Evolutionary conservation across 2,888 invertebrate species (phyloP), one percentile per base, ranked within the genome.

Genomic region (Erannis defoliaria): DNA sequence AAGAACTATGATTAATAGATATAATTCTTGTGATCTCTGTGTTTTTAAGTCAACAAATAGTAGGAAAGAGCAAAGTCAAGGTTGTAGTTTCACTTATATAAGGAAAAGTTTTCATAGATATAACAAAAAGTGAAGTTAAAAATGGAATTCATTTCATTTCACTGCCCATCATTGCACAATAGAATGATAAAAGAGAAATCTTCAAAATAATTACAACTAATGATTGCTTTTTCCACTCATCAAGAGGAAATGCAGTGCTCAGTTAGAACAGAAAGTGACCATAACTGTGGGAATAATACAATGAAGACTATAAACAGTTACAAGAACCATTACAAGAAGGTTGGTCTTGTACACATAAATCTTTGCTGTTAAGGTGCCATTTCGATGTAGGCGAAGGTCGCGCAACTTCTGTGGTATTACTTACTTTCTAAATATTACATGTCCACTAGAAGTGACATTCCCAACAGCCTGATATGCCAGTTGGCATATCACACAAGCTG

Each of bases 221-320:
- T 77, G 58, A 78, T 75, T 84, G 71, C 85, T 88, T 88, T 88
- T 85, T 86, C 76, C 76, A 78, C 77, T 80, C 71, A 18, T 86
- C 84, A 91, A 91, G 90, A 88, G 84, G 88, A 88, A 83, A 92
- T 91, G 92, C 90, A 91, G 91, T 90, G 89, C 90, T 89, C 88
- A 73, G 77, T 90, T 78, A 87, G 84, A 80, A 82, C 85, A 86
- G 88, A 86, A 84, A 89, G 82, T 81, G 86, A 85, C 73, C 80
- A 75, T 84, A 84, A 84, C 84, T 76, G 82, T 84, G 90, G 90
- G 73, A 85, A 85, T 77, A 73, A 85, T 78, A 91, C 88, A 85
- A 89, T 88, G 92, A 92, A 92, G 92, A 92, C 82, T 65, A 74
- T 84, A 82, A 90, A 85, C 86, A 81, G 78, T 87, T 81, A 84